Evolutionary conservation across 2,113 vertebrate genomes (phyloP), one percentile per base, ranked within the genome.

Genomic region (Irena cyanogastra): DNA sequence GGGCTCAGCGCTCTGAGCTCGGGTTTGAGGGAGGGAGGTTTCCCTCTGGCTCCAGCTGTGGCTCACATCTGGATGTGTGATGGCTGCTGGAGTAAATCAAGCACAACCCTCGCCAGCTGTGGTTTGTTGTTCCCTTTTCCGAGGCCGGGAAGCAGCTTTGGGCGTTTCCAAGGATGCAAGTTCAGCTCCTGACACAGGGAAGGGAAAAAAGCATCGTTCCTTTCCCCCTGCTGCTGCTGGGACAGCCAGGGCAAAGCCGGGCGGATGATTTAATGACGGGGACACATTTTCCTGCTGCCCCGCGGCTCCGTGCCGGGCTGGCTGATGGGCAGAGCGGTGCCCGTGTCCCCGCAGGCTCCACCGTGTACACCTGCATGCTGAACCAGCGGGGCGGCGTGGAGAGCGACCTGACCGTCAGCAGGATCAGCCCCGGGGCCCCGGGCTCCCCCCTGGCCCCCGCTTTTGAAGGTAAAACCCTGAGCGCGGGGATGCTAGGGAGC

Each of bases 291-390:
- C 11, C 24, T 19, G 39, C 13, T 57, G 5, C 47, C 42, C n/a
- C n/a, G n/a, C n/a, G n/a, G n/a, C n/a, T n/a, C n/a, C n/a, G n/a
- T n/a, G n/a, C n/a, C n/a, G n/a, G 61, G 30, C 52, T 3, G 6
- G 31, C 66, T 80, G 87, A 21, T 22, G 81, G 19, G 44, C 83
- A 41, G 50, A 41, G 50, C 2, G 0, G 11, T 28, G 50, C 26
- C n/a, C 7, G 0, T 66, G 44, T 60, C 60, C 41, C 60, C 3
- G 1, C 30, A 99, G 99, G 99, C 50, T 98, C 98, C 8, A 99
- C 99, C 0, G 98, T 99, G 44, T 99, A 99, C 87, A 99, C 99
- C 56, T 99, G 99, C 96, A 99, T 99, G 99, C 94, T 99, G 94
- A 99, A 99, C 96, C 93, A 69, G 37, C 96, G 35, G 1, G 99